Conservation (phyloP, 2,797 vertebrate species). For the Centropyge bicolor region DNA sequence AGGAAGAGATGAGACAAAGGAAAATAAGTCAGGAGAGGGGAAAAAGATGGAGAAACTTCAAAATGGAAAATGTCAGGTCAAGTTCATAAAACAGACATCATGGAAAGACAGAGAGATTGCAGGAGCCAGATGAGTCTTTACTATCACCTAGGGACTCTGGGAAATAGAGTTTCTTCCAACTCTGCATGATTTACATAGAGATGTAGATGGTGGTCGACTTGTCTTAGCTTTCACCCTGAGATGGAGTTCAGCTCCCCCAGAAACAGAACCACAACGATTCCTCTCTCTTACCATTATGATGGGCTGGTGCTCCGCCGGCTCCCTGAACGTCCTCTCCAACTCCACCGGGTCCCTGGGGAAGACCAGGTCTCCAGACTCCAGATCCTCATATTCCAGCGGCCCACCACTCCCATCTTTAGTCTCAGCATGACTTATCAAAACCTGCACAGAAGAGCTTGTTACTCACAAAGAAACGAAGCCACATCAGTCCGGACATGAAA, state of each 20-base stretch:
- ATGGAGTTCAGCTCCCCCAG: slow-evolving; percentile 10
- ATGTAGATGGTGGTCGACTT: slow-evolving; percentile 28
- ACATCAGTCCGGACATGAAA: background rate
- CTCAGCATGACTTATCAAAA: slow-evolving; percentile 89
- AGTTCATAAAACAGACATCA: slow-evolving; percentile 68
- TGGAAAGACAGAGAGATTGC: slow-evolving; percentile 56
- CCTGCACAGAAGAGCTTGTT: slow-evolving; percentile 79
- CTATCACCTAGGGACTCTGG: slow-evolving; percentile 61
- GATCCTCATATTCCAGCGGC: slow-evolving; percentile 87
- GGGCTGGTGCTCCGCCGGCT: slow-evolving; percentile 37
- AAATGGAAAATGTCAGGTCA: slow-evolving; percentile 61
- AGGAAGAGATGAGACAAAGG: slow-evolving; percentile 51
- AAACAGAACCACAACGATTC: slow-evolving; percentile 9
- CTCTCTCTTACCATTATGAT: slow-evolving; percentile 52
- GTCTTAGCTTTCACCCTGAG: slow-evolving; percentile 22
- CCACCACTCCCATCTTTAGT: slow-evolving; percentile 89
- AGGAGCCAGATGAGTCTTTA: slow-evolving; percentile 63
- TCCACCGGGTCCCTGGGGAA: slow-evolving; percentile 83
- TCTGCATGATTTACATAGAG: slow-evolving; percentile 46
- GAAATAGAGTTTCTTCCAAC: slow-evolving; percentile 61
- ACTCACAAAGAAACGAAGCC: slow-evolving; percentile 28
- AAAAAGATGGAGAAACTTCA: slow-evolving; percentile 31
- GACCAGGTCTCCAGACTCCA: slow-evolving; percentile 88
- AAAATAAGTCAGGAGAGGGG: slow-evolving; percentile 36
- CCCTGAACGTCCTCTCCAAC: slow-evolving; percentile 69